These are phyloP conservation scores for Micropoecilia bifurca DNA, from an alignment of 2,797 vertebrate genomes.

Conservation along the genomic window DNA sequence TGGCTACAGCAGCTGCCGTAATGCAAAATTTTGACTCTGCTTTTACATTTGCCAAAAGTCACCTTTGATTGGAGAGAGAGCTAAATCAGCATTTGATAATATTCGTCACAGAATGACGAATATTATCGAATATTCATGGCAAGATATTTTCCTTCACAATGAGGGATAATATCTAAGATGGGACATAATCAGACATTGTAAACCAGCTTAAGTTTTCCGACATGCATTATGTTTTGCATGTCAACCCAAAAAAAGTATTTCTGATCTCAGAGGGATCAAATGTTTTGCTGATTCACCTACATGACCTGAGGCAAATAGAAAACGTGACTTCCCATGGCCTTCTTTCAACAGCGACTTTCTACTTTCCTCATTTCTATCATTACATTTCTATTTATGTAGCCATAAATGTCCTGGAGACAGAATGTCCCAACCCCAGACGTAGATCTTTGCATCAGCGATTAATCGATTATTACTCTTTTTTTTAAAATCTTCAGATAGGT, in stretches of 20 bases:
- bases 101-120: background rate
- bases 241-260: background rate
- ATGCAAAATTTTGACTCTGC: background rate
- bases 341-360: background rate
- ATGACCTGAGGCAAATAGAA: background rate
- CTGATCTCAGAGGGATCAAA: background rate
- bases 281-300: background rate
- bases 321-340: background rate
- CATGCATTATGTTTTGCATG: background rate
- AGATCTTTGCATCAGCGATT: background rate
- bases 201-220: background rate
- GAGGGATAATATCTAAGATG: background rate
- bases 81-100: background rate
- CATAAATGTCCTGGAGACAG: background rate
- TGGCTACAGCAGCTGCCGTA: background rate
- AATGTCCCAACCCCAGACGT: background rate
- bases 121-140: too few relatives aligned
- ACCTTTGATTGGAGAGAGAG: background rate
- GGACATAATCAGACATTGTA: background rate
- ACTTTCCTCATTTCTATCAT: background rate
- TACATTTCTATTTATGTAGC: too few relatives aligned
- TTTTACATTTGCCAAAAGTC: background rate
- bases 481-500: background rate
- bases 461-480: background rate
- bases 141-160: background rate